These are phyloP conservation scores for Portevinia maculata DNA, from an alignment of 2,888 invertebrate genomes.

Conservation along the genomic window DNA sequence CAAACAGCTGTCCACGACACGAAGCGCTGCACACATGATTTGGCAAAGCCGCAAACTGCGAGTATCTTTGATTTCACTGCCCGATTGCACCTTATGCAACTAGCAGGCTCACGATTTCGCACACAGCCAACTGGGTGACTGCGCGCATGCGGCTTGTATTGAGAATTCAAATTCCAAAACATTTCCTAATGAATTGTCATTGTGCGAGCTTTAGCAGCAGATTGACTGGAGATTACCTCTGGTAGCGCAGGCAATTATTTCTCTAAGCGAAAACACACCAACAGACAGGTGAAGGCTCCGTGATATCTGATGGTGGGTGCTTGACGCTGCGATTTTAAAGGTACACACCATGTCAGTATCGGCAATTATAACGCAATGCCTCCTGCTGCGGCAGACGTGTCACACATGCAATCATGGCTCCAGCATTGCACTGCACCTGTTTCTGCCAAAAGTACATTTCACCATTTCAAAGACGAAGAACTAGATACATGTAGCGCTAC, in stretches of 20 bases:
- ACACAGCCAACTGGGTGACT: background rate
- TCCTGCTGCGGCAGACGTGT: slow-evolving; percentile 67
- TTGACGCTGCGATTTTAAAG: slow-evolving; percentile 53
- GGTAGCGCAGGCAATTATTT: slow-evolving; percentile 33
- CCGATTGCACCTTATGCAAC: slow-evolving; percentile 56
- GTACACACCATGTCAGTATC: slow-evolving; percentile 54
- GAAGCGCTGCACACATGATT: slow-evolving; percentile 26
- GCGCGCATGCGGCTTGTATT: slow-evolving; percentile 38
- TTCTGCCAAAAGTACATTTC: slow-evolving; percentile 8
- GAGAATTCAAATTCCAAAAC: slow-evolving; percentile 45
- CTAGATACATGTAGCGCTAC: slow-evolving; percentile 44
- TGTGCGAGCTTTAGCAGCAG: slow-evolving; percentile 35
- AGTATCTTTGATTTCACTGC: slow-evolving; percentile 42
- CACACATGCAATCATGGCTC: slow-evolving; percentile 63
- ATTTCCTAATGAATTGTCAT: slow-evolving; percentile 61
- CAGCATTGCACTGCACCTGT: slow-evolving; percentile 60
- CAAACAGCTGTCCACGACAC: slow-evolving; percentile 47
- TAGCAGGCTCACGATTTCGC: slow-evolving; percentile 57
- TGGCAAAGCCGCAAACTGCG: slow-evolving; percentile 3
- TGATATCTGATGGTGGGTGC: slow-evolving; percentile 48
- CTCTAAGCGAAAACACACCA: background rate
- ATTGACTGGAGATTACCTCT: slow-evolving; percentile 47
- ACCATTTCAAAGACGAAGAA: slow-evolving; percentile 38
- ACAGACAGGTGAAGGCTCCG: slow-evolving; percentile 17
- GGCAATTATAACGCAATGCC: slow-evolving; percentile 43